A percentile compares a stretch with the other conserved stretches of the same genome.
Evolutionary conservation across 2,888 invertebrate genomes (phyloP).

Genomic region (Leptinotarsa haldemani): DNA sequence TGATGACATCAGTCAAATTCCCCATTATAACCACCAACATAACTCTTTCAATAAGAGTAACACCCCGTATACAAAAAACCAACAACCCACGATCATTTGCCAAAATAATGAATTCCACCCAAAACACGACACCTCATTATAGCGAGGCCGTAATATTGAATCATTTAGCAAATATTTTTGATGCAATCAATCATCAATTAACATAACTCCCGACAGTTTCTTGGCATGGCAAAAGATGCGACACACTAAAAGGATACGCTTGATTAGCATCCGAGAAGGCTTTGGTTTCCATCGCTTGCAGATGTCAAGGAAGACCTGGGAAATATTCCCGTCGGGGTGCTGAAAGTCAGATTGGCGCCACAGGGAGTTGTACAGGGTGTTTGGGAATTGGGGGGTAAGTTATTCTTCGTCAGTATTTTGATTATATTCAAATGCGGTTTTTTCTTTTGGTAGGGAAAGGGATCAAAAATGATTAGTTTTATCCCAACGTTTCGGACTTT

Average conservation of each 20-base stretch:
- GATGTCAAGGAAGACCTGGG: conserved; percentile 20
- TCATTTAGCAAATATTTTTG: conserved; percentile 27
- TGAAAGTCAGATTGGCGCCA: conserved; percentile 23
- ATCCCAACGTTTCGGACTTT: too few relatives aligned
- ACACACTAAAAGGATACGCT: conserved; percentile 23
- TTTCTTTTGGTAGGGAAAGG: too few relatives aligned
- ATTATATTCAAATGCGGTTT: too few relatives aligned
- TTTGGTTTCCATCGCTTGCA: conserved; percentile 25
- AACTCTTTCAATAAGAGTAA: neutral
- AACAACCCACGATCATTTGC: neutral
- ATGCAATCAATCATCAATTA: conserved; percentile 43
- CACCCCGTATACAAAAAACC: neutral
- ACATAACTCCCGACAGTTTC: conserved; percentile 42
- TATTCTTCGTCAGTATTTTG: neutral
- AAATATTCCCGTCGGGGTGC: conserved; percentile 23
- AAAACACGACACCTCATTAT: conserved; percentile 27
- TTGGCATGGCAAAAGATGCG: conserved; percentile 28
- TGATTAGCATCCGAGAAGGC: conserved; percentile 26
- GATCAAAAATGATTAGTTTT: too few relatives aligned
- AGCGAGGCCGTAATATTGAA: conserved; percentile 3
- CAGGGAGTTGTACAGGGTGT: conserved; percentile 24
- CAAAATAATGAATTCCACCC: conserved; percentile 5
- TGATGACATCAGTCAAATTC: too few relatives aligned
- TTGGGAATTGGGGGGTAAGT: neutral
- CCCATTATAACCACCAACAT: too few relatives aligned